Percentiles rank a stretch among this genome's conserved stretches.
Evolutionary conservation across 2,888 invertebrate species (phyloP).

Genomic region (Esperia sulphurella): DNA sequence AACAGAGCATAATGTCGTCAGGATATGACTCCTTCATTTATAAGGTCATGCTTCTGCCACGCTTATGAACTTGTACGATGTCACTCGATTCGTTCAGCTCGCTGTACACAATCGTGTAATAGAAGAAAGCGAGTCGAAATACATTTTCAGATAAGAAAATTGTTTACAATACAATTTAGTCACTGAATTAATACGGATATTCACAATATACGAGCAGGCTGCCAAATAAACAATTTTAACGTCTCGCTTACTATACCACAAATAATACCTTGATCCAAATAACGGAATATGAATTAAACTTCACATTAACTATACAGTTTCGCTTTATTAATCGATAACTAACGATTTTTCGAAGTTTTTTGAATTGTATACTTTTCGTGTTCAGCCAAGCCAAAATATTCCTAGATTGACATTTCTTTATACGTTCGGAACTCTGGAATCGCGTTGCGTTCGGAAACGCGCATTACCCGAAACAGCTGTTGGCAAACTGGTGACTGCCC

Average conservation of each 20-base stretch:
- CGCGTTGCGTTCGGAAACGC: conserved; percentile 50
- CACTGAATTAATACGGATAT: not conserved
- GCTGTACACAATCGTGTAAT: conserved; percentile 4
- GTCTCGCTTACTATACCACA: conserved; percentile 9
- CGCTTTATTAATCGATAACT: conserved; percentile 6
- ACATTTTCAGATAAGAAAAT: conserved; percentile 27
- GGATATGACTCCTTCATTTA: conserved; percentile 74
- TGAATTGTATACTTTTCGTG: conserved; percentile 13
- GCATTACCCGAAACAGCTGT: conserved; percentile 45
- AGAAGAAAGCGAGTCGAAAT: conserved; percentile 19
- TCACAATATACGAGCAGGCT: not conserved
- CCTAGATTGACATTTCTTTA: conserved; percentile 43
- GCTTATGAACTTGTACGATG: conserved; percentile 25
- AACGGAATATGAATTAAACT: conserved; percentile 9
- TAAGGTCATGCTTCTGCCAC: conserved; percentile 51
- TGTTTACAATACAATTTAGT: conserved; percentile 5
- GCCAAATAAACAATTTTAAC: conserved; percentile 15
- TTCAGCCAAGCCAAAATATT: conserved; percentile 31
- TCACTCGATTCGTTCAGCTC: conserved; percentile 20
- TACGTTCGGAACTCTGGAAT: conserved; percentile 40
- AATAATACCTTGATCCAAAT: conserved; percentile 6
- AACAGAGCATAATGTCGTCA: conserved; percentile 83
- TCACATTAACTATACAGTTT: conserved; percentile 16
- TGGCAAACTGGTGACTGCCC: conserved; percentile 40
- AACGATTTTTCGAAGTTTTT: conserved; percentile 1